Evolutionary conservation across 2,797 vertebrate species (phyloP).

Genomic region (Aplochiton taeniatus): DNA sequence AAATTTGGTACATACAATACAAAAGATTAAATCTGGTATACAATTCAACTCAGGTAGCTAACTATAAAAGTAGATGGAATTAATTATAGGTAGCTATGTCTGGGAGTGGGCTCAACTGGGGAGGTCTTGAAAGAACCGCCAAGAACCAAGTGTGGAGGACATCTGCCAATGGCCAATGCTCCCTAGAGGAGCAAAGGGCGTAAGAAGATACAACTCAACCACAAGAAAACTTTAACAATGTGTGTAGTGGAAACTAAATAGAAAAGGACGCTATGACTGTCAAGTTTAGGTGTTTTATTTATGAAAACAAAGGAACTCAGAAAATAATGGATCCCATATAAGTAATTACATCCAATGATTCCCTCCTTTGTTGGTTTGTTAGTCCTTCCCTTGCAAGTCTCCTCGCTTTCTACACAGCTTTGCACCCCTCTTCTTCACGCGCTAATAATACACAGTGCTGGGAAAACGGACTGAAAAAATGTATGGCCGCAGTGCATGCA

Average conservation of each 20-base stretch:
- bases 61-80: too few species aligned
- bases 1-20: background rate
- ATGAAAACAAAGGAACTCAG: constrained; percentile 90
- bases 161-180: too few species aligned
- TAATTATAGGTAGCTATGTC: too few species aligned
- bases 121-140: too few species aligned
- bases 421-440: constrained; percentile 87
- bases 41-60: too few species aligned
- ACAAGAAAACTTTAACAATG: too few species aligned
- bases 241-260: background rate
- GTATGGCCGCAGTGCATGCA: constrained; percentile 93
- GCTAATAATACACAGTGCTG: constrained; percentile 95
- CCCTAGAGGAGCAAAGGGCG: too few species aligned
- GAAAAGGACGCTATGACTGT: constrained; percentile 20
- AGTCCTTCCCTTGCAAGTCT: constrained; percentile 33
- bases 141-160: too few species aligned
- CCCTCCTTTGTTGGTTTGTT: constrained; percentile 75
- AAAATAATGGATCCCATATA: constrained; percentile 86
- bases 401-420: constrained; percentile 25
- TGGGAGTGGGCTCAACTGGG: too few species aligned
- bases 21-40: too few species aligned
- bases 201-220: too few species aligned
- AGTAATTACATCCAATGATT: constrained; percentile 90
- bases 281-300: constrained; percentile 86
- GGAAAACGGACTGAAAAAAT: constrained; percentile 86